A percentile compares a stretch with the other conserved stretches of the same genome.
phyloP scores from a whole-genome alignment of 2,113 vertebrate species.

The Odocoileus virginianus region DNA sequence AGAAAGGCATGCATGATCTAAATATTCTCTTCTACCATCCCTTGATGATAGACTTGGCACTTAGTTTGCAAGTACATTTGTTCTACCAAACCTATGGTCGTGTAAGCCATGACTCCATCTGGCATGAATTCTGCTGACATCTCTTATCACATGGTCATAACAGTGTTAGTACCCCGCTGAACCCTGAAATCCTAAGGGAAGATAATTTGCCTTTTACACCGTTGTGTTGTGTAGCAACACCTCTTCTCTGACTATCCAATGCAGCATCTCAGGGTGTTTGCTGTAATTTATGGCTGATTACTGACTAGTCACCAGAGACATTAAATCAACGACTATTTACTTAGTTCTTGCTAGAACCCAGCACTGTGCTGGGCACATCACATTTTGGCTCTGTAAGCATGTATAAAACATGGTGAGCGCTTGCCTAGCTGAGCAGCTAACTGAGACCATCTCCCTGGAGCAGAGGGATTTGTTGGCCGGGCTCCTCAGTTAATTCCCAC shows the following conservation, averaged over 20 bases:
- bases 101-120: neutral
- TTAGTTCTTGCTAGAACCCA: neutral
- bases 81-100: neutral
- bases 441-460: neutral
- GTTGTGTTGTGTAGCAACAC: neutral
- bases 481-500: neutral
- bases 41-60: neutral
- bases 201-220: neutral
- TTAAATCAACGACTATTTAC: neutral
- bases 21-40: neutral
- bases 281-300: neutral
- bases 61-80: neutral
- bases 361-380: neutral
- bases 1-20: neutral
- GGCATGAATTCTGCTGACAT: neutral
- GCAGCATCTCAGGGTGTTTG: neutral
- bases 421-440: neutral
- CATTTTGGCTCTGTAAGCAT: neutral
- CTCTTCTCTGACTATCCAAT: neutral
- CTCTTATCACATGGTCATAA: neutral
- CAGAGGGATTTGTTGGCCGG: neutral
- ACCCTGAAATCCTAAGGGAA: neutral
- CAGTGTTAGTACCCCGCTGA: neutral
- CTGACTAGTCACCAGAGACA: neutral
- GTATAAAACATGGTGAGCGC: fast-evolving